Evolutionary conservation across 2,113 vertebrate genomes (phyloP).

Genomic region (Seriola rivoliana): DNA sequence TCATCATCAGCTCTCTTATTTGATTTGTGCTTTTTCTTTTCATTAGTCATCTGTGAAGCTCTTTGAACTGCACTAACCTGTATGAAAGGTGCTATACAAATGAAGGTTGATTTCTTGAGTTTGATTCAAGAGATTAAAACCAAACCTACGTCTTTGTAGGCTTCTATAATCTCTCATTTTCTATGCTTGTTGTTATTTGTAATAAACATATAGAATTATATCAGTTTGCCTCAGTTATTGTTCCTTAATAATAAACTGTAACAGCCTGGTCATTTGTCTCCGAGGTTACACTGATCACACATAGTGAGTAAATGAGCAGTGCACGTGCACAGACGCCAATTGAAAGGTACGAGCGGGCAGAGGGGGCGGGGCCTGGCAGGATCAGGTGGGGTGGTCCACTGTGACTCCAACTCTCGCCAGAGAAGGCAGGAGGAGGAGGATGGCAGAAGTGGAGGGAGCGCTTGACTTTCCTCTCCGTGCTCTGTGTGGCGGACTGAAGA

Average conservation of each 20-base stretch:
- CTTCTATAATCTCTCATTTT: too few relatives aligned
- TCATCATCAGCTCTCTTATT: too few relatives aligned
- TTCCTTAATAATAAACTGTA: not conserved
- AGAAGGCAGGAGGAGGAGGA: conserved; percentile 56
- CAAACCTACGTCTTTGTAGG: too few relatives aligned
- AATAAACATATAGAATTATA: not conserved
- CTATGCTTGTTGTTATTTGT: not conserved
- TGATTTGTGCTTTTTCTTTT: too few relatives aligned
- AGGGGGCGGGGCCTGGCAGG: conserved; percentile 59
- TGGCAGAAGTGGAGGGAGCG: conserved; percentile 22
- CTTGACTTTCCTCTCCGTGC: conserved; percentile 23
- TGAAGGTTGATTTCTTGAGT: too few relatives aligned
- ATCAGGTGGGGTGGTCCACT: conserved; percentile 55
- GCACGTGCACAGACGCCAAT: not conserved
- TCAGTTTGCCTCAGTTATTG: not conserved
- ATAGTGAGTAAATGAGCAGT: not conserved
- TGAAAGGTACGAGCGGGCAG: conserved; percentile 9
- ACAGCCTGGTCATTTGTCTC: not conserved
- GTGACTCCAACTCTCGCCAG: conserved; percentile 49
- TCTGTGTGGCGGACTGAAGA: conserved; percentile 6
- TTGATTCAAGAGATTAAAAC: too few relatives aligned
- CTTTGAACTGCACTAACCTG: too few relatives aligned
- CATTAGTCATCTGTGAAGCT: too few relatives aligned
- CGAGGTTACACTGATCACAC: not conserved
- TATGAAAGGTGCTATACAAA: too few relatives aligned